Conservation (phyloP, 2,113 vertebrate genomes). For the Alosa alosa region DNA sequence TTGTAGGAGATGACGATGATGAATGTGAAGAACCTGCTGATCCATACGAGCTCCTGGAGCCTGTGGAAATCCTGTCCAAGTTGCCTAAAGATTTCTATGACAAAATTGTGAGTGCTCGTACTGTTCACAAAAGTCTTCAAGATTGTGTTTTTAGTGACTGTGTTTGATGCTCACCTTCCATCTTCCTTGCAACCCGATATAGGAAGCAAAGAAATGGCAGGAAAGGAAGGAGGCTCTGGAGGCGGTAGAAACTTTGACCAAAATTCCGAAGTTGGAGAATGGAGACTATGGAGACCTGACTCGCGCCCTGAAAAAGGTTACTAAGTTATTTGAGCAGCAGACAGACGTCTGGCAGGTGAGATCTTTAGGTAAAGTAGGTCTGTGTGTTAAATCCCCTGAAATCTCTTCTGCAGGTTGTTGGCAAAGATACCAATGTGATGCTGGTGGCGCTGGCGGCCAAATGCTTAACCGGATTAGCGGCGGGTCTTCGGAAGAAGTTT, state of each 20-base stretch:
- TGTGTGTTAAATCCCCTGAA: conserved; percentile 4
- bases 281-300: conserved; percentile 95
- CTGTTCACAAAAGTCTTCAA: too few relatives aligned
- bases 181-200: conserved; percentile 29
- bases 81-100: conserved; percentile 98
- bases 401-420: conserved; percentile 79
- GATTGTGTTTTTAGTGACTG: not conserved
- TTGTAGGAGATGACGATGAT: conserved; percentile 78
- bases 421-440: conserved; percentile 97
- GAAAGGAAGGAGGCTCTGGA: conserved; percentile 96
- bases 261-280: conserved; percentile 91
- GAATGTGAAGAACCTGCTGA: conserved; percentile 79
- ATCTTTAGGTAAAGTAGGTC: not conserved
- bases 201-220: conserved; percentile 99
- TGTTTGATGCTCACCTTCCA: not conserved
- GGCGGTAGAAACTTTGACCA: conserved; percentile 82
- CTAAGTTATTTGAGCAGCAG: not conserved
- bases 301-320: conserved; percentile 92
- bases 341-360: not conserved
- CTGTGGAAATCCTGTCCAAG: conserved; percentile 94
- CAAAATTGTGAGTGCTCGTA: conserved; percentile 84
- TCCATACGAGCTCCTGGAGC: conserved; percentile 92
- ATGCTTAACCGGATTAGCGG: conserved; percentile 86
- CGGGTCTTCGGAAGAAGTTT: conserved; percentile 96
- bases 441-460: conserved; percentile 93